Percentiles rank a stretch among this genome's conserved stretches.
These are phyloP conservation scores for Mustela lutreola DNA, from an alignment of 2,113 vertebrate species.

Conservation along the genomic window DNA sequence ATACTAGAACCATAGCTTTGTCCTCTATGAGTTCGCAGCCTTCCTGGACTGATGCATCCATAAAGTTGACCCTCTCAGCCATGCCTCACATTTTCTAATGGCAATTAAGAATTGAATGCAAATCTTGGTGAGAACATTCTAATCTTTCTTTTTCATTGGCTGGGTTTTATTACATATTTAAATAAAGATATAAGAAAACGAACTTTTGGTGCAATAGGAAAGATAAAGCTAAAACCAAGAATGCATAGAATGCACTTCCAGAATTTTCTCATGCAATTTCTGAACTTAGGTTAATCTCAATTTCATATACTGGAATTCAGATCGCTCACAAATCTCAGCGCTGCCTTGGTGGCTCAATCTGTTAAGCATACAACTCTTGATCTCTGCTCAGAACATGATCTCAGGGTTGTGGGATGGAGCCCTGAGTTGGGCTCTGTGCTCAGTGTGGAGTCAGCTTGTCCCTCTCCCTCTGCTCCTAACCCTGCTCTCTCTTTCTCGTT, in stretches of 20 bases:
- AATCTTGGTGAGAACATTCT: background rate
- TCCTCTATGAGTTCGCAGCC: background rate
- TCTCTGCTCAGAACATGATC: background rate
- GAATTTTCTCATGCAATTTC: constrained; percentile 37
- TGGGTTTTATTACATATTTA: background rate
- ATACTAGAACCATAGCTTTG: background rate
- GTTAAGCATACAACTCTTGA: background rate
- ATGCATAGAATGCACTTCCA: background rate
- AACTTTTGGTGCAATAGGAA: constrained; percentile 10
- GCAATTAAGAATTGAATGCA: background rate
- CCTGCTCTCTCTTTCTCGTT: background rate
- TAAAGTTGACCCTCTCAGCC: background rate
- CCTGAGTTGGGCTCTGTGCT: background rate
- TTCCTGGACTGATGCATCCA: background rate
- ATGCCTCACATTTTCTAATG: background rate
- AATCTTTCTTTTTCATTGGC: background rate
- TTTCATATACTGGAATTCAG: constrained; percentile 74
- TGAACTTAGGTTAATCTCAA: constrained; percentile 68
- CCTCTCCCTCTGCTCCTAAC: background rate
- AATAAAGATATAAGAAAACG: constrained; percentile 9
- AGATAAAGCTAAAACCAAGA: background rate
- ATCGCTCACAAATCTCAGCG: constrained; percentile 63
- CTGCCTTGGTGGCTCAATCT: background rate
- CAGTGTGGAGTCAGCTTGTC: background rate
- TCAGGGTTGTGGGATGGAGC: background rate